Evolutionary conservation across 2,797 vertebrate genomes (phyloP).

Genomic region (Percopsis omiscomaycus): DNA sequence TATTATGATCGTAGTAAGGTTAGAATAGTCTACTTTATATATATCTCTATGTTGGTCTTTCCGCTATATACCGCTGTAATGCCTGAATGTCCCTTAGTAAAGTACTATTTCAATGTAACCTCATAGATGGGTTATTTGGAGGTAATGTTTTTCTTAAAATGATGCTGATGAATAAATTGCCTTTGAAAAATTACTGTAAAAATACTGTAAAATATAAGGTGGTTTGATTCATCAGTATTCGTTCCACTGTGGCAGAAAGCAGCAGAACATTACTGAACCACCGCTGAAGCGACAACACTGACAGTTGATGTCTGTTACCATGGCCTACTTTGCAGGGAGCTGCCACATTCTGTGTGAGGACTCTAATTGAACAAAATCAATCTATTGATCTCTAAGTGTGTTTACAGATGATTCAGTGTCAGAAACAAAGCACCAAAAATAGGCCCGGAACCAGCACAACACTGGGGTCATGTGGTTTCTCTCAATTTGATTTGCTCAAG

Average conservation of each 20-base stretch:
- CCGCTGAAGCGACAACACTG: slow-evolving; percentile 15
- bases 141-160: no score
- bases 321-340: slow-evolving; percentile 79
- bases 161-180: no score
- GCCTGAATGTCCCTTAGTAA: no score
- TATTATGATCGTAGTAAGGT: background rate
- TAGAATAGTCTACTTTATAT: background rate
- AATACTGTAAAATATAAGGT: background rate
- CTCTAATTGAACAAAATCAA: slow-evolving; percentile 76
- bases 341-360: slow-evolving; percentile 80
- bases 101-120: no score
- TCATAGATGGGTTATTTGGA: no score
- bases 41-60: no score
- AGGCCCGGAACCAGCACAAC: slow-evolving; percentile 50
- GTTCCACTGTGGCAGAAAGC: background rate
- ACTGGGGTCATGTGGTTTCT: slow-evolving; percentile 47
- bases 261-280: background rate
- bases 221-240: background rate
- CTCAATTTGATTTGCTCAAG: slow-evolving; percentile 40
- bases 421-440: slow-evolving; percentile 53
- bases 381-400: slow-evolving; percentile 65
- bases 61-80: no score
- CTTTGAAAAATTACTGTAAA: background rate
- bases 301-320: slow-evolving; percentile 76
- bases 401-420: slow-evolving; percentile 40